phyloP scores from a whole-genome alignment of 2,113 vertebrate species.

The Phoenicopterus ruber region DNA sequence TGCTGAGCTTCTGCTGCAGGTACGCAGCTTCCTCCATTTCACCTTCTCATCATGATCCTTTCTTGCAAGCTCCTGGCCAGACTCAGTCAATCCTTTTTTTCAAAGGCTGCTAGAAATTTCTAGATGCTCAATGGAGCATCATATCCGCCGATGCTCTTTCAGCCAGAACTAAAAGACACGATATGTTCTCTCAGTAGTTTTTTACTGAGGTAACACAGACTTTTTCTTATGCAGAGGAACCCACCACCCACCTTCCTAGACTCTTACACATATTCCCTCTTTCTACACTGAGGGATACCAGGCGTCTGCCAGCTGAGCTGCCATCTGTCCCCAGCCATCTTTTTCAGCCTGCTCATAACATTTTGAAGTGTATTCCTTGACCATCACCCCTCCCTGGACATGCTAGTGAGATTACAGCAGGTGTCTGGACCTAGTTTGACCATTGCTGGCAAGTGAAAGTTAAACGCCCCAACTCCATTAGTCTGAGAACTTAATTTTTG shows the following conservation, averaged over 20 bases:
- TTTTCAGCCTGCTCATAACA: not conserved
- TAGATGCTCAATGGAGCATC: not conserved
- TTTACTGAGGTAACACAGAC: not conserved
- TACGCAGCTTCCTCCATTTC: not conserved
- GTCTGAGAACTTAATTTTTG: not conserved
- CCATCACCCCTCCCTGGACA: not conserved
- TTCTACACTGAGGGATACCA: not conserved
- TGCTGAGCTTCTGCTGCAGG: not conserved
- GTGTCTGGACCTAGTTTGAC: not conserved
- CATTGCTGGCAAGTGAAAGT: not conserved
- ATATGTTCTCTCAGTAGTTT: not conserved
- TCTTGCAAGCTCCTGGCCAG: not conserved
- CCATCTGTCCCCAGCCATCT: not conserved
- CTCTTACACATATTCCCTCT: not conserved
- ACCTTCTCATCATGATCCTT: not conserved
- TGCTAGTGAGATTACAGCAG: not conserved
- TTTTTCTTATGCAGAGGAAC: not conserved
- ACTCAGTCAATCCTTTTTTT: not conserved
- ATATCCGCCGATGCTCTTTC: not conserved
- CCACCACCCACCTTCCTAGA: not conserved
- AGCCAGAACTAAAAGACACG: not conserved
- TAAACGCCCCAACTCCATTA: accelerated
- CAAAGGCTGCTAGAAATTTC: not conserved
- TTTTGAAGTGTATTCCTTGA: not conserved
- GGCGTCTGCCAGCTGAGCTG: not conserved